Base-by-base conservation (phyloP, 2,797 vertebrate genomes). In the Lepidocolaptes lacrymiger region DNA sequence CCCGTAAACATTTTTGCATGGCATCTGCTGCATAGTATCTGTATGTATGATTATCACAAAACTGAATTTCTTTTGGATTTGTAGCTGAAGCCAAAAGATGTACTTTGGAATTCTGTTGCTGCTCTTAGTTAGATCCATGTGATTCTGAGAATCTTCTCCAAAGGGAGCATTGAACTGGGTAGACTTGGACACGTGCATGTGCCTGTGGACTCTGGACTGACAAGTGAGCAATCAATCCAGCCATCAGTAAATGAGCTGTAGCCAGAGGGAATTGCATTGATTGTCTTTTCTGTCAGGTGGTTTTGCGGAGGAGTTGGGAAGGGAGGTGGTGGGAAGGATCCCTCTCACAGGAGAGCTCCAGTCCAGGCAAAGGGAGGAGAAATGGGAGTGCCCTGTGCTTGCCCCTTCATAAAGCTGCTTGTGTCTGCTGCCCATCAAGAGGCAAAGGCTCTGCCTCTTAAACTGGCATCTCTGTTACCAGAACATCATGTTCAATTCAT, bases 401-500 rank as follows among this genome's bases (percentile, higher is more conserved):
- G 32, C n/a, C 37, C 5, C 52, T 54, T 48, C 43, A 22, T 67
- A 55, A 76, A 87, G 68, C 62, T 72, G 66, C 52, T 77, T 54
- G 39, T 93, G 62, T 16, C 64, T 95, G 64, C 61, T 83, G 80
- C 77, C 74, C 58, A 43, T 75, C 75, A 72, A 86, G 63, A 91
- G 75, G 64, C 44, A 90, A 66, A 85, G 56, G 36, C 52, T 89
- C 63, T 81, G 89, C 37, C 92, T 93, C 75, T 85, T 51, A 73
- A 96, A 92, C 39, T 93, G 91, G 84, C 51, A 93, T 73, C 79
- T 95, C 85, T 94, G 32, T 96, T 97, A 85, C 77, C 71, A 87
- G 95, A 93, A 96, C 95, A 95, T 84, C 69, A 28, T 91, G 93
- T 95, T 93, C 96, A 62, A 91, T 94, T 92, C 85, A 73, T 83